Base-by-base conservation (phyloP, 2,113 vertebrate genomes). In the Zapornia atra region DNA sequence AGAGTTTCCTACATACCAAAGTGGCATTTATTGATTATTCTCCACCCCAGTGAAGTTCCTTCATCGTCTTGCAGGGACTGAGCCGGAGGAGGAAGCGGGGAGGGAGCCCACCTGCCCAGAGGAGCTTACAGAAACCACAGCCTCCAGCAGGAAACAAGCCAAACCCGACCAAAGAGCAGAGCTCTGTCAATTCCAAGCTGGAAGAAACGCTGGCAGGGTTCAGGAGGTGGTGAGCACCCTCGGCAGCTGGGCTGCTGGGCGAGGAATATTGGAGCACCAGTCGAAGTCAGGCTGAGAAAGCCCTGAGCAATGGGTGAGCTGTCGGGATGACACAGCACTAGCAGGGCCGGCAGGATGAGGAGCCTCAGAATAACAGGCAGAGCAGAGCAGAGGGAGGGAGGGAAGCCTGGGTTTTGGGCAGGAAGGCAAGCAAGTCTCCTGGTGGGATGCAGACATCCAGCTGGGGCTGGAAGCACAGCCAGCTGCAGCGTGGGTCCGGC, bases 281-380 rank as follows among this genome's bases (percentile, higher is more conserved):
- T 11, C 44, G 31, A 29, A 80, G 59, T 9, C 24, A 0, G 2
- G 0, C 66, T 10, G 9, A 1, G 13, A 72, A 36, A 78, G 42
- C 86, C 42, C 68, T 11, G 61, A 69, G 90, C 44, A 15, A 2
- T 6, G 8, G 44, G 26, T 61, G 87, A 57, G 68, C 50, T 34
- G 22, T 42, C 10, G 13, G 29, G 44, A 17, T 11, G 65, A 14
- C 0, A 3, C 70, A 33, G 81, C 51, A 15, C 0, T 0, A 10
- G 48, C 24, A 9, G 70, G 38, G 33, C 83, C 57, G 64, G 50
- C 17, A 15, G 87, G 59, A 22, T 24, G 36, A 61, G 0, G 6
- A 19, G 42, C 64, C 44, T 8, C 11, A 1, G 18, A 42, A 20
- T 5, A 1, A 12, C 28, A n/a, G 65, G 12, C 42, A 65, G 46